These are phyloP conservation scores for Rhea americana DNA, from an alignment of 2,113 vertebrate genomes.

Conservation along the genomic window DNA sequence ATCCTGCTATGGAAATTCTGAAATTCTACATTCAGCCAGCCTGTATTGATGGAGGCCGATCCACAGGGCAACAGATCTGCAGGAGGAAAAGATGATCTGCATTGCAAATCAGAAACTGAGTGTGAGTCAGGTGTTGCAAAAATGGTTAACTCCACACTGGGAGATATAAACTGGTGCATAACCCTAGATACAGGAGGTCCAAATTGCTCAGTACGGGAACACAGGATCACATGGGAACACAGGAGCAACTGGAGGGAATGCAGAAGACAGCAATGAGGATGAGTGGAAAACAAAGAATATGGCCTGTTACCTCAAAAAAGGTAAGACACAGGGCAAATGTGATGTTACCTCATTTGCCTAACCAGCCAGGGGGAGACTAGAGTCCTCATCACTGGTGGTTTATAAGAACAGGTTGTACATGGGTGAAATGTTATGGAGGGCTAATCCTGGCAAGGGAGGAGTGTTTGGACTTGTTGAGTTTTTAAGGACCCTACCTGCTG, in stretches of 20 bases:
- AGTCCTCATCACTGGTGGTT: conserved; percentile 9
- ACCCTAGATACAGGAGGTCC: not conserved
- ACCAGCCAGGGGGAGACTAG: not conserved
- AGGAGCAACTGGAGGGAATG: not conserved
- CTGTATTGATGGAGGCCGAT: not conserved
- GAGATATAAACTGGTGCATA: not conserved
- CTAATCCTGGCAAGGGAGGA: not conserved
- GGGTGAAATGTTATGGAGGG: not conserved
- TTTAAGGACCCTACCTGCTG: not conserved
- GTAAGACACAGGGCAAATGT: not conserved
- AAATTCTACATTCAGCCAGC: accelerated
- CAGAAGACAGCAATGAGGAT: not conserved
- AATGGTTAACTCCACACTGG: not conserved
- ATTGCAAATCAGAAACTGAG: not conserved
- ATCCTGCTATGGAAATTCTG: not conserved
- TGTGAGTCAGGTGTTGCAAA: not conserved
- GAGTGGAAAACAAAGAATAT: not conserved
- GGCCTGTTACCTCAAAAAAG: not conserved
- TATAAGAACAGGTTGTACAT: conserved; percentile 24
- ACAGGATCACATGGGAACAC: accelerated
- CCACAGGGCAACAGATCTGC: not conserved
- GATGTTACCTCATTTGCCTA: not conserved
- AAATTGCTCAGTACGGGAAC: not conserved
- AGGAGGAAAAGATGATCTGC: not conserved
- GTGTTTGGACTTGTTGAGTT: not conserved